Percentiles rank a stretch among this genome's conserved stretches.
Conservation (phyloP, 2,113 vertebrate species). For the Trematomus loennbergii region DNA sequence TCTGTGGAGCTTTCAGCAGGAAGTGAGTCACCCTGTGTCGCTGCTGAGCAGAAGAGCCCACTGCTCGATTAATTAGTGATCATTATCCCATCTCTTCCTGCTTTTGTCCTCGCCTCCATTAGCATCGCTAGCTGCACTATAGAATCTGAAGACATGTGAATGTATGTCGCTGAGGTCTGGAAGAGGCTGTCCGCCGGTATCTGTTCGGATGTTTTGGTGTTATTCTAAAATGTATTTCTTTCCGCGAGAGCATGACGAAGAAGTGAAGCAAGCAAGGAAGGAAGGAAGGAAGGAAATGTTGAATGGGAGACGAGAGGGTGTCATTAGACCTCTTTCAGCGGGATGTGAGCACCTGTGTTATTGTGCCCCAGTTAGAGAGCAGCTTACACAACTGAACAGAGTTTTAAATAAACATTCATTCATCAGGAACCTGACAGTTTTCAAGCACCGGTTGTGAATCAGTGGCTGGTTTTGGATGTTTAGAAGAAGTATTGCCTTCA, state of each 20-base stretch:
- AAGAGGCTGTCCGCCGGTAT: constrained; percentile 40
- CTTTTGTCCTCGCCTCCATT: constrained; percentile 75
- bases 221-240: not conserved
- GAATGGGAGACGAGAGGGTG: constrained; percentile 26
- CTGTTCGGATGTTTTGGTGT: constrained; percentile 13
- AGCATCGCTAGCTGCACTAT: constrained; percentile 52
- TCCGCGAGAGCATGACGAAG: constrained; percentile 1
- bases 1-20: constrained; percentile 55
- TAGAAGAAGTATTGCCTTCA: not conserved
- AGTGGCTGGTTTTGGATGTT: not conserved
- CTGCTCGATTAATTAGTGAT: constrained; percentile 76
- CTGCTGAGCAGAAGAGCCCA: constrained; percentile 66
- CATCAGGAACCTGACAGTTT: not conserved
- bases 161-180: constrained; percentile 35
- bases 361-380: constrained; percentile 21
- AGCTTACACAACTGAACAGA: not conserved
- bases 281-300: constrained; percentile 32
- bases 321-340: constrained; percentile 47
- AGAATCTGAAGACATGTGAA: constrained; percentile 40
- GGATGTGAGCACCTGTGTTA: not conserved
- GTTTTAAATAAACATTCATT: constrained; percentile 22
- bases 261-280: constrained; percentile 12
- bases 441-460: not conserved
- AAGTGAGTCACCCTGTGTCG: constrained; percentile 71
- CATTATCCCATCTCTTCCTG: constrained; percentile 80